phyloP scores from a whole-genome alignment of 2,113 vertebrate species.

The Plecturocebus donacophilus region DNA sequence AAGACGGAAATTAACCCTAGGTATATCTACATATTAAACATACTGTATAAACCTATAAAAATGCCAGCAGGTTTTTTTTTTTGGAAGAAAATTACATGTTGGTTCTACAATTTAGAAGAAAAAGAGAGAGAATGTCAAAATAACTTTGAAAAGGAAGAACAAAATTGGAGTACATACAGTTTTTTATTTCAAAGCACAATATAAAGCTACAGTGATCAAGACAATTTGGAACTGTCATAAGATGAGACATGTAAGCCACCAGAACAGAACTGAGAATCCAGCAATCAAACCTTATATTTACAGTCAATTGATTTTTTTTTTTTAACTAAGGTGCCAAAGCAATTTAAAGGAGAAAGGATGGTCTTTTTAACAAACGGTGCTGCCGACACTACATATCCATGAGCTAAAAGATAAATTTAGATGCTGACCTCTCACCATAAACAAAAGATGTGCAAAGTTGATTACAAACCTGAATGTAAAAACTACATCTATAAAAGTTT shows the following conservation, averaged over 20 bases:
- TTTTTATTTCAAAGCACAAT: not conserved
- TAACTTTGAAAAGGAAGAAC: not conserved
- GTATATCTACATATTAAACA: not conserved
- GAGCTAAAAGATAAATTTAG: not conserved
- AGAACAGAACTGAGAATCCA: not conserved
- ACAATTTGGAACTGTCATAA: not conserved
- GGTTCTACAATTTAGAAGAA: not conserved
- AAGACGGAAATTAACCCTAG: not conserved
- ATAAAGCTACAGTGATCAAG: not conserved
- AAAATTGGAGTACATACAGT: not conserved
- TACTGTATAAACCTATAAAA: not conserved
- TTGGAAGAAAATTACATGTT: not conserved
- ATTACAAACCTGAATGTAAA: slow-evolving; percentile 8
- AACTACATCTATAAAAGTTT: not conserved
- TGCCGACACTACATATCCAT: not conserved
- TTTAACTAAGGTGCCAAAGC: not conserved
- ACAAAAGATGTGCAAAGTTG: not conserved
- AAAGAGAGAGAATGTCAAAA: slow-evolving; percentile 6
- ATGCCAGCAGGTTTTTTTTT: not conserved
- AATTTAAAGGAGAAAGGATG: not conserved
- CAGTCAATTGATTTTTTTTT: not conserved
- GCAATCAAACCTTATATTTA: not conserved
- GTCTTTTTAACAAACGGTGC: not conserved
- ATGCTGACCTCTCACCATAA: not conserved
- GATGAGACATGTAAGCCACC: not conserved